These are phyloP conservation scores for Morelia viridis DNA, from an alignment of 2,797 vertebrate genomes.

Conservation along the genomic window DNA sequence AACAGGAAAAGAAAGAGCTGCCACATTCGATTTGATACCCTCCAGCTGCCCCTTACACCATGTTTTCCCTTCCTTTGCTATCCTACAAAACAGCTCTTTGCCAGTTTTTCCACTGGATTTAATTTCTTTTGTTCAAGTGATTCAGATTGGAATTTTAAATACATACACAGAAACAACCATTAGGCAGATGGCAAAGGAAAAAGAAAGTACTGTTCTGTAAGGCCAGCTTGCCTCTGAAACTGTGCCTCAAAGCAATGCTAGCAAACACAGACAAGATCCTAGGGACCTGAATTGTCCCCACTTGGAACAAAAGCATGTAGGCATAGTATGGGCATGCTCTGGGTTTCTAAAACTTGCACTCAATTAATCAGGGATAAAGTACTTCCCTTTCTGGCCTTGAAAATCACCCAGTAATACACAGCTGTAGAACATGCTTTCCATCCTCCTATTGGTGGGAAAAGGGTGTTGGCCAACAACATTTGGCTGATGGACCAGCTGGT, in stretches of 20 bases:
- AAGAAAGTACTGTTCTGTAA: conserved; percentile 47
- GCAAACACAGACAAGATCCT: conserved; percentile 43
- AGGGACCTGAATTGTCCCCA: conserved; percentile 43
- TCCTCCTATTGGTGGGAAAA: not conserved
- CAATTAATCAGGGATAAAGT: conserved; percentile 33
- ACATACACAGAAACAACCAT: conserved; percentile 62
- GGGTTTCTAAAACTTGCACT: conserved; percentile 18
- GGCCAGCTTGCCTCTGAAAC: conserved; percentile 39
- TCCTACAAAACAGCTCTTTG: conserved; percentile 69
- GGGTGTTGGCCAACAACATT: not conserved
- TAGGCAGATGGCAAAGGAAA: conserved; percentile 57
- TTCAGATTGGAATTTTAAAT: conserved; percentile 59
- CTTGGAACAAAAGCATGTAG: conserved; percentile 37
- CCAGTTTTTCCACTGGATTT: conserved; percentile 66
- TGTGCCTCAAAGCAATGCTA: conserved; percentile 24
- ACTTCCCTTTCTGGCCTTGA: conserved; percentile 4
- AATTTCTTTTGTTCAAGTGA: not conserved
- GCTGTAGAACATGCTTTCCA: not conserved
- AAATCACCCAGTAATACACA: conserved; percentile 13
- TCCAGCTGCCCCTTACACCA: conserved; percentile 71
- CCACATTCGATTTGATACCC: conserved; percentile 73
- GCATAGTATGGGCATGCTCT: conserved; percentile 33
- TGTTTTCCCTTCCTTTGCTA: conserved; percentile 65
- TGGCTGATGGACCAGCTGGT: conserved; percentile 21
- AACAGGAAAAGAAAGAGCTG: conserved; percentile 70